These are phyloP conservation scores for Diplolepis rosae DNA, from an alignment of 2,888 invertebrate species.

Conservation along the genomic window DNA sequence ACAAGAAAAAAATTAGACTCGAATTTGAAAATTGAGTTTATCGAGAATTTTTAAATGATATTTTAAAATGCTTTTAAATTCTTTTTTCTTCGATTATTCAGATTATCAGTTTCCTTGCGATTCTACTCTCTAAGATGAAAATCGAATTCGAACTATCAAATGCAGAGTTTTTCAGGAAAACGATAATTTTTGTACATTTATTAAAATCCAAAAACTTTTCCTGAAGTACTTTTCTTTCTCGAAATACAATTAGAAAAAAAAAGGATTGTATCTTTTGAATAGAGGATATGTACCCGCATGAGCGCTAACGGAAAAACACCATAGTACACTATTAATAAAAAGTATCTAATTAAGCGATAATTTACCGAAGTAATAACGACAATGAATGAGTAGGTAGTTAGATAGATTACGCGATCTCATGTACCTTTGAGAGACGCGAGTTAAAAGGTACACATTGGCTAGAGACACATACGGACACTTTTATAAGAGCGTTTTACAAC, in stretches of 20 bases:
- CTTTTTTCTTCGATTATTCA: no score
- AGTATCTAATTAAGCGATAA: constrained; percentile 42
- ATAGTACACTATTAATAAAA: constrained; percentile 36
- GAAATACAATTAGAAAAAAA: constrained; percentile 35
- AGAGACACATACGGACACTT: constrained; percentile 50
- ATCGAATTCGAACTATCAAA: not conserved
- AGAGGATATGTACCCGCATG: constrained; percentile 37
- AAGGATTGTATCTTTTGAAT: constrained; percentile 39
- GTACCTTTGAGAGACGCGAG: constrained; percentile 49
- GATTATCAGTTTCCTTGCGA: no score
- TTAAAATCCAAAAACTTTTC: constrained; percentile 14
- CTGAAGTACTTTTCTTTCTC: not conserved
- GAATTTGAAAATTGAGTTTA: no score
- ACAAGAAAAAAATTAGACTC: not conserved
- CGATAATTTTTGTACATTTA: constrained; percentile 12
- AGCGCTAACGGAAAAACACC: constrained; percentile 15
- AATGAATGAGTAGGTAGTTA: constrained; percentile 58
- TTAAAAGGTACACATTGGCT: constrained; percentile 25
- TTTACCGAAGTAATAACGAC: constrained; percentile 47
- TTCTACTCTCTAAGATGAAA: no score
- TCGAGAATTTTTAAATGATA: no score
- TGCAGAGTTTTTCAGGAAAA: constrained; percentile 2
- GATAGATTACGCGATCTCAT: constrained; percentile 54
- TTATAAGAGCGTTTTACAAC: constrained; percentile 61
- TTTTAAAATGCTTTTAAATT: no score